phyloP scores from a whole-genome alignment of 2,888 invertebrate genomes.

The Caenorhabditis virilis region DNA sequence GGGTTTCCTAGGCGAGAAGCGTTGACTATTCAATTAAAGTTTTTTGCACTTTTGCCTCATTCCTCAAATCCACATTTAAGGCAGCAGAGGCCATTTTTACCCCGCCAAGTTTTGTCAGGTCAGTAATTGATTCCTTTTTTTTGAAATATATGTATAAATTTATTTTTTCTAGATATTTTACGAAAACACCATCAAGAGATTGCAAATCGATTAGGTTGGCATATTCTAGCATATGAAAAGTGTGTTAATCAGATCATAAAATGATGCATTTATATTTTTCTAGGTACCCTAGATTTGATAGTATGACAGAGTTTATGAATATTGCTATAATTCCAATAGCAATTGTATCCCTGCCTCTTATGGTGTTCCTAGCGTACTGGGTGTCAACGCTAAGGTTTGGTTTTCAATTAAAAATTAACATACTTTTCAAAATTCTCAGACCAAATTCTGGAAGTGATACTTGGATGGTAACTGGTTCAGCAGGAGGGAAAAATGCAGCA shows the following conservation, averaged over 20 bases:
- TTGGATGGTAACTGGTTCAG: slow-evolving; percentile 66
- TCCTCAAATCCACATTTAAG: slow-evolving; percentile 39
- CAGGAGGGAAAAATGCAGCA: slow-evolving; percentile 67
- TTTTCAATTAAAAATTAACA: slow-evolving; percentile 4
- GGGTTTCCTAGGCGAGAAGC: slow-evolving; percentile 62
- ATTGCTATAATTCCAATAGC: slow-evolving; percentile 65
- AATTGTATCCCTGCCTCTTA: slow-evolving; percentile 61
- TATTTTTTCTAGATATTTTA: slow-evolving; percentile 51
- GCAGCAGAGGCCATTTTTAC: slow-evolving; percentile 53
- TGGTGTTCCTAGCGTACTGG: slow-evolving; percentile 67
- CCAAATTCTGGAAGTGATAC: slow-evolving; percentile 55
- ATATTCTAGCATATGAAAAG: slow-evolving; percentile 58
- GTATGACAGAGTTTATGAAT: slow-evolving; percentile 67
- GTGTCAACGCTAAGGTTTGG: slow-evolving; percentile 53
- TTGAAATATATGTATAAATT: neutral
- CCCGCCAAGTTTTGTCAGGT: slow-evolving; percentile 59
- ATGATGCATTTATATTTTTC: slow-evolving; percentile 4
- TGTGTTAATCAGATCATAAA: too few species aligned
- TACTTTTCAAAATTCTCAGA: slow-evolving; percentile 22
- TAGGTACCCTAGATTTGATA: slow-evolving; percentile 61
- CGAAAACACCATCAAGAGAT: slow-evolving; percentile 55
- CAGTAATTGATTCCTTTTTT: slow-evolving; percentile 1
- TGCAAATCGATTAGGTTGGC: slow-evolving; percentile 60
- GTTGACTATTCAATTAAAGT: slow-evolving; percentile 57
- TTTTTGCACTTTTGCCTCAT: slow-evolving; percentile 59